Evolutionary conservation across 2,113 vertebrate genomes (phyloP), one percentile per base, ranked within the genome.

Genomic region (Peromyscus leucopus): DNA sequence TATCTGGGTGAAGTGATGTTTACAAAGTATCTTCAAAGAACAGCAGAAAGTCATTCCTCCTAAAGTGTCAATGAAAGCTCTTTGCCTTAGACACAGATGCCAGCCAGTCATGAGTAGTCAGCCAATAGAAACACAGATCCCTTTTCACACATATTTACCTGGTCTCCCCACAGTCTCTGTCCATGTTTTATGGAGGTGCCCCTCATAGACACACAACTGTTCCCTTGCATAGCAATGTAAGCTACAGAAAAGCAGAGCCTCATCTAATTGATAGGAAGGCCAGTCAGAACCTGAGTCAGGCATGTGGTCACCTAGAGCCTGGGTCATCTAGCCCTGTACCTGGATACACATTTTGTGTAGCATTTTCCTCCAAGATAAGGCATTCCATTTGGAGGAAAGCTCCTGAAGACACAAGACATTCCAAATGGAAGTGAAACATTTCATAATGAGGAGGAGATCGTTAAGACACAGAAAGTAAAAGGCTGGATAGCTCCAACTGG

Each of bases 401-500:
- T 39, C n/a, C n/a, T 42, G n/a, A 39, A 74, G n/a, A 74, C 8
- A 22, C 5, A 51, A 51, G 51, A 51, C 51, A 11, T 51, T 51
- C 51, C 51, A 51, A 51, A 51, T 51, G 51, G 51, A 51, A 9
- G 51, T 51, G 7, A 9, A 51, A 51, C 51, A 51, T 51, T 51
- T 51, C 10, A 51, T 10, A 51, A 51, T 11, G 11, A 0, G 10
- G 51, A 1, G 1, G 51, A 51, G 51, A 22, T 39, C 31, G 31
- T 39, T 9, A 5, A 21, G 17, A 74, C 17, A n/a, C 19, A 72
- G 17, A 33, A 39, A 42, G 0, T 21, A 74, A 74, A 22, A 11
- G 8, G 36, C 19, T 24, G 1, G 9, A 22, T 3, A 22, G n/a
- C 72, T 11, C 22, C 9, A 22, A 4, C n/a, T 0, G 9, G 8